A percentile compares a stretch with the other conserved stretches of the same genome.
phyloP scores from a whole-genome alignment of 2,888 invertebrate species.

The Oeneis ivallda region DNA sequence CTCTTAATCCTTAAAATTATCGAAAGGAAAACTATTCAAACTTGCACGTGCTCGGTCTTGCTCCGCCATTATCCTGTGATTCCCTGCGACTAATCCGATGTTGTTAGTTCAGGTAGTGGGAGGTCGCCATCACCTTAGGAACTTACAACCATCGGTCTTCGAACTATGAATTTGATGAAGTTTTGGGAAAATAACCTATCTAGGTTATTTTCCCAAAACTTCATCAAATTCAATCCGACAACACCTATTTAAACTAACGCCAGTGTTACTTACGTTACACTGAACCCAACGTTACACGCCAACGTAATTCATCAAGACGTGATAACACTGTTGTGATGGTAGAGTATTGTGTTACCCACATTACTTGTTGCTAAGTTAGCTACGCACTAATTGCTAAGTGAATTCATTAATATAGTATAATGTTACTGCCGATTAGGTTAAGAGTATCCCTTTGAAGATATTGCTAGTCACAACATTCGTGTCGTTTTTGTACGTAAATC shows the following conservation, averaged over 20 bases:
- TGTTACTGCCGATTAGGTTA: constrained; percentile 10
- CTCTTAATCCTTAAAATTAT: too few relatives aligned
- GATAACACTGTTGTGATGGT: constrained; percentile 71
- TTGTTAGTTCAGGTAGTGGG: too few relatives aligned
- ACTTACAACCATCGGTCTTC: neutral
- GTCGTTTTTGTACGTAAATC: too few relatives aligned
- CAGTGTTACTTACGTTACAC: constrained; percentile 4
- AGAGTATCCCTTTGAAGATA: neutral
- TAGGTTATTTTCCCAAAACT: neutral
- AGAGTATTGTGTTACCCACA: constrained; percentile 54
- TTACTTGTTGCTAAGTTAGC: constrained; percentile 26
- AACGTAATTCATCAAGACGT: constrained; percentile 71
- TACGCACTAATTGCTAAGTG: constrained; percentile 28
- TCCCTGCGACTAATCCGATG: too few relatives aligned
- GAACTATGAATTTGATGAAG: neutral
- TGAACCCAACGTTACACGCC: constrained; percentile 31
- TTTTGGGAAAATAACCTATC: too few relatives aligned
- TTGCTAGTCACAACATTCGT: too few relatives aligned
- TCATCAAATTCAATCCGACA: neutral
- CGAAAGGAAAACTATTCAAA: too few relatives aligned
- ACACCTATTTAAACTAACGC: constrained; percentile 35
- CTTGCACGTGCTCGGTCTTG: too few relatives aligned
- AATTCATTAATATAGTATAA: constrained; percentile 29
- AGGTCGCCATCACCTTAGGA: too few relatives aligned
- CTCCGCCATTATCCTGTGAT: too few relatives aligned